phyloP scores from a whole-genome alignment of 2,113 vertebrate genomes.

The Psammodynastes pulverulentus region DNA sequence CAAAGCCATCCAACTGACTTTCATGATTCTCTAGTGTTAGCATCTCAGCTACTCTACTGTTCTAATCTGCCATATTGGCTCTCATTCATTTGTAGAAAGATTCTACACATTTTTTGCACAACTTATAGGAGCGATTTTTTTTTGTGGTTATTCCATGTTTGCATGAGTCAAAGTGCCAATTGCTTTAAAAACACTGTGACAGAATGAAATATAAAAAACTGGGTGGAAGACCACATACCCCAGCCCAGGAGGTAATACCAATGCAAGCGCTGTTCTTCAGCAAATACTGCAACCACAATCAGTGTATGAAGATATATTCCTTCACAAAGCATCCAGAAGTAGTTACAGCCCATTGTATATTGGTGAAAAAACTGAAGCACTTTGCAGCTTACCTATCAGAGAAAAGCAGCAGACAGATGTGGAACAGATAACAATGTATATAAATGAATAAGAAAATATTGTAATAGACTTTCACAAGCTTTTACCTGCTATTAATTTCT shows the following conservation, averaged over 20 bases:
- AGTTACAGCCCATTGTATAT: slow-evolving; percentile 96
- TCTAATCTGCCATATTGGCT: not conserved
- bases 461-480: not conserved
- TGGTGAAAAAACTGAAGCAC: slow-evolving; percentile 93
- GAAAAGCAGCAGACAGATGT: slow-evolving; percentile 25
- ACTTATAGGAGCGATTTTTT: not conserved
- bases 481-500: not conserved
- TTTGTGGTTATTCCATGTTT: not conserved
- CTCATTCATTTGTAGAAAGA: not conserved
- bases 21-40: not conserved
- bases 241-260: slow-evolving; percentile 98
- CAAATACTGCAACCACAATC: slow-evolving; percentile 92
- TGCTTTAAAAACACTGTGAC: not conserved
- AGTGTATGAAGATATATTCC: slow-evolving; percentile 96
- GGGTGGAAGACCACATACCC: slow-evolving; percentile 78
- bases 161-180: not conserved
- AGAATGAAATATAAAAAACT: too few relatives aligned
- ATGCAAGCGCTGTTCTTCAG: slow-evolving; percentile 84
- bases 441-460: not conserved
- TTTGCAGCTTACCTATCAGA: slow-evolving; percentile 86
- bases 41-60: not conserved
- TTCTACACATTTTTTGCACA: not conserved
- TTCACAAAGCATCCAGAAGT: slow-evolving; percentile 99
- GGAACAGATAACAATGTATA: not conserved
- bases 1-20: not conserved